Percentiles rank a stretch among this genome's conserved stretches.
Evolutionary conservation across 2,113 vertebrate genomes (phyloP).

Genomic region (Onychostruthus taczanowskii): DNA sequence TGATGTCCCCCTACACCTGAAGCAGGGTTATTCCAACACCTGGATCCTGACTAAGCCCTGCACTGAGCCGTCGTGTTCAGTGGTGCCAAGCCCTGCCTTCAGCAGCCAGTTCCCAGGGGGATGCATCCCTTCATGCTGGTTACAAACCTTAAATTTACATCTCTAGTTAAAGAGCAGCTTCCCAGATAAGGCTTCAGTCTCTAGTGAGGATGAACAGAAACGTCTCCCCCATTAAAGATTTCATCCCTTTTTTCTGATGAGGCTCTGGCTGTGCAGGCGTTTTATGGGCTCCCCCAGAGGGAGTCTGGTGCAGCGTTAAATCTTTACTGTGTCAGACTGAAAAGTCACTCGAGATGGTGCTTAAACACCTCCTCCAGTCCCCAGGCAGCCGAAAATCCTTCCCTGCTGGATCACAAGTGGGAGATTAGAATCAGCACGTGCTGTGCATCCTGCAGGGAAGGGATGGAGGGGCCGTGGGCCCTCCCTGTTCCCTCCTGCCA

Average conservation of each 20-base stretch:
- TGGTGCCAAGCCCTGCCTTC: background rate
- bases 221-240: background rate
- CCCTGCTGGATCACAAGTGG: background rate
- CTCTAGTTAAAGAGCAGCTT: conserved; percentile 13
- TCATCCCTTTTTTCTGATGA: background rate
- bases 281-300: background rate
- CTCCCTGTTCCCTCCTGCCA: background rate
- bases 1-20: too few species aligned
- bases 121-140: background rate
- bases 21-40: background rate
- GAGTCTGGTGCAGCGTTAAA: background rate
- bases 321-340: background rate
- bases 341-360: background rate
- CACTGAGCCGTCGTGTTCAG: background rate
- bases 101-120: background rate
- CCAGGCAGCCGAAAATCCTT: background rate
- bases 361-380: background rate
- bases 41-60: background rate
- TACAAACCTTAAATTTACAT: conserved; percentile 31
- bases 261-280: background rate
- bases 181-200: background rate
- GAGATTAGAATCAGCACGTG: background rate
- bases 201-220: background rate
- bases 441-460: background rate
- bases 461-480: background rate